These are phyloP conservation scores for Myripristis murdjan DNA, from an alignment of 2,797 vertebrate genomes.

Conservation along the genomic window DNA sequence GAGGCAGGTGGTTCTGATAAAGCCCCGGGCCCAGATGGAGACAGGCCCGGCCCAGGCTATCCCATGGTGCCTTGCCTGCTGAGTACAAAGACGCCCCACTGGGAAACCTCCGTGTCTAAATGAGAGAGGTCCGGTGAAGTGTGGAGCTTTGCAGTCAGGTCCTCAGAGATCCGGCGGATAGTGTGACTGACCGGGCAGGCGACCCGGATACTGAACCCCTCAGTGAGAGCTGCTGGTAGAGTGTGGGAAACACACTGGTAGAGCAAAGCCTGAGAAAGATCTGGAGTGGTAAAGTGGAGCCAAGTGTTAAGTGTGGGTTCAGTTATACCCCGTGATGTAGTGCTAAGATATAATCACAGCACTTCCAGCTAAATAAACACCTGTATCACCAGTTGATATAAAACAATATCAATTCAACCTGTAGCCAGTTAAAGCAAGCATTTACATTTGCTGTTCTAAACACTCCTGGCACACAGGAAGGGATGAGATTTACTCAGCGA, in stretches of 20 bases:
- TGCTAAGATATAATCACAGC: too few relatives aligned
- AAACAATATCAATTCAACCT: too few relatives aligned
- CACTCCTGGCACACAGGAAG: too few relatives aligned
- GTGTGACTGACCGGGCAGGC: slow-evolving; percentile 63
- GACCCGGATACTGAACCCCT: slow-evolving; percentile 69
- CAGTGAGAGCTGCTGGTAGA: slow-evolving; percentile 45
- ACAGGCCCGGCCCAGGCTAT: slow-evolving; percentile 47
- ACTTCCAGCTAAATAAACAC: too few relatives aligned
- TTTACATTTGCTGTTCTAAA: too few relatives aligned
- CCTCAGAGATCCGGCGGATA: slow-evolving; percentile 71
- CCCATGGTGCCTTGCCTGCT: slow-evolving; percentile 75
- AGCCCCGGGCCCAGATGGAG: slow-evolving; percentile 70
- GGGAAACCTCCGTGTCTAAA: slow-evolving; percentile 77
- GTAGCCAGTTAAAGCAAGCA: too few relatives aligned
- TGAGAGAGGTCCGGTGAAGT: slow-evolving; percentile 81
- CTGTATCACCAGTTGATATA: too few relatives aligned
- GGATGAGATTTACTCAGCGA: too few relatives aligned
- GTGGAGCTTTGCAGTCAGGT: slow-evolving; percentile 39
- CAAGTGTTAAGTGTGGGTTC: too few relatives aligned
- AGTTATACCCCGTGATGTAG: too few relatives aligned
- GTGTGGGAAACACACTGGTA: slow-evolving; percentile 54
- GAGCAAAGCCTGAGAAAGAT: too few relatives aligned
- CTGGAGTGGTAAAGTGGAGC: neutral
- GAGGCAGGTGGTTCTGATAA: slow-evolving; percentile 86
- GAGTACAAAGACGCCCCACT: slow-evolving; percentile 79